phyloP scores from a whole-genome alignment of 2,113 vertebrate species.

The Macrotis lagotis region DNA sequence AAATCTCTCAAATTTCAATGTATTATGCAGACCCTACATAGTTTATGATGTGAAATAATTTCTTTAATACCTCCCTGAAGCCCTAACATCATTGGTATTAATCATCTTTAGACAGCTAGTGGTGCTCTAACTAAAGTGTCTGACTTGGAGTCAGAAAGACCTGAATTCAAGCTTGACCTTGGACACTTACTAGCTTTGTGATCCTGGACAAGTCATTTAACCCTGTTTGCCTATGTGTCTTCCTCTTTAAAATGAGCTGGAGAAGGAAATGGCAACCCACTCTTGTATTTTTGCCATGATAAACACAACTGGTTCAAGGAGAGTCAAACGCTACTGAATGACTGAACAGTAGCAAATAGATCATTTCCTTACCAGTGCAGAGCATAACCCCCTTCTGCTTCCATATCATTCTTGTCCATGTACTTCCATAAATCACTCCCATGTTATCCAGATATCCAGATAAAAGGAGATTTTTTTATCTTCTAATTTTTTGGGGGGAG shows the following conservation, averaged over 20 bases:
- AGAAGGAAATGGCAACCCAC: not conserved
- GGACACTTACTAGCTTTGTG: not conserved
- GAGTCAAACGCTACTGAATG: not conserved
- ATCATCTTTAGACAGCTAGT: not conserved
- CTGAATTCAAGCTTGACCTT: not conserved
- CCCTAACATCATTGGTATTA: not conserved
- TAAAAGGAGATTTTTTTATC: not conserved
- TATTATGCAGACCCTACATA: not conserved
- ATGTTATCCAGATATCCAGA: not conserved
- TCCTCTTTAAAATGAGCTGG: not conserved
- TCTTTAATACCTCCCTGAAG: not conserved
- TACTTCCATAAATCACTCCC: not conserved
- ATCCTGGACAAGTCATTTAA: not conserved
- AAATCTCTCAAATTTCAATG: not conserved
- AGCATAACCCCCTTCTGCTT: not conserved
- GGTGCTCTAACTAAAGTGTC: not conserved
- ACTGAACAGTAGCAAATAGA: not conserved
- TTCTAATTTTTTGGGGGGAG: not conserved
- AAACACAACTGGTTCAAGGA: not conserved
- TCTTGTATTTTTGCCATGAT: not conserved
- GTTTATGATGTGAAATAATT: constrained; percentile 44
- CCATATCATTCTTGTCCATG: not conserved
- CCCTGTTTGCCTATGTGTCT: not conserved
- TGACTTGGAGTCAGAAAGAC: not conserved
- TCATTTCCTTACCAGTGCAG: not conserved